Evolutionary conservation across 2,113 vertebrate species (phyloP), one percentile per base, ranked within the genome.

Genomic region (Sebastes schlegelii): DNA sequence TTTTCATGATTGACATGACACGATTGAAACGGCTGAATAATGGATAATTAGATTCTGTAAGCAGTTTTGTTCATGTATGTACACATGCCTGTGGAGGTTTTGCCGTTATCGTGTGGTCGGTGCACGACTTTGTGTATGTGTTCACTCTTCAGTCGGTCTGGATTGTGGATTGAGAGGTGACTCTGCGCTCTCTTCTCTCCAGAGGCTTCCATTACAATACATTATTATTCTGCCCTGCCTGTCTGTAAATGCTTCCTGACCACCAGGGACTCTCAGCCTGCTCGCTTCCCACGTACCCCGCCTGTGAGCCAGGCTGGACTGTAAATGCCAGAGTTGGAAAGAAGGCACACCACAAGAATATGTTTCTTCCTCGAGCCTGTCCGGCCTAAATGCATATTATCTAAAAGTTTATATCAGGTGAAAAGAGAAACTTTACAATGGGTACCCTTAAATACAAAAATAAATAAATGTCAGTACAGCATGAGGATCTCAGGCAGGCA

Each of bases 251-350:
- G 92, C 90, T 93, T 89, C 85, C 63, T 72, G 88, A 89, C 85
- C 94, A 90, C 92, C 75, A 77, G 94, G 90, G 94, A 95, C 80
- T 84, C 72, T 78, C 81, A 42, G 83, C 87, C 84, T 64, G 69
- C 91, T 92, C 67, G 73, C 82, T 80, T 90, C 88, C 83, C 85
- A 91, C 79, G 61, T 85, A 86, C 73, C 84, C 91, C 89, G 91
- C 91, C 89, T 92, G 92, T 68, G 61, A 84, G 87, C 83, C 86
- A 83, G 85, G 67, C 79, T 62, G 55, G 77, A 82, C 79, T 86
- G 87, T 89, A 95, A 95, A 95, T 96, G 92, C 92, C 94, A 95
- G 45, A 72, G 86, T 84, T 88, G 49, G 75, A 84, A 80, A 75
- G 57, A 81, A 79, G 58, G 86, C 63, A 86, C 76, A 48, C 72